phyloP scores from a whole-genome alignment of 2,888 invertebrate species.

The Hirtodrosophila histrioides region DNA sequence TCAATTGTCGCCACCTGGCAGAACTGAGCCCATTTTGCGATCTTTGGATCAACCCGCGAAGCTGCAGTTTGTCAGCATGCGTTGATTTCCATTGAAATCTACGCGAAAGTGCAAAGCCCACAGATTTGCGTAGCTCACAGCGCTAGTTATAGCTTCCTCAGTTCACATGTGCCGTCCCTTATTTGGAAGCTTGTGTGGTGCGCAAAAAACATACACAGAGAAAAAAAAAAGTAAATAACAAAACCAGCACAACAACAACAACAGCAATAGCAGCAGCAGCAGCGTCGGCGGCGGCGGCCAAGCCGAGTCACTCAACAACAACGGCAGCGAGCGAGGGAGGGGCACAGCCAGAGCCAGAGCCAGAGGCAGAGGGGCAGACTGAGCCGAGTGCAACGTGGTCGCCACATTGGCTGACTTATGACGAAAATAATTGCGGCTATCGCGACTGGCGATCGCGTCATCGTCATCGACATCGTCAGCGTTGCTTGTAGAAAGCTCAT shows the following conservation, averaged over 20 bases:
- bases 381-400: slow-evolving; percentile 64
- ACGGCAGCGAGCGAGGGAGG: neutral
- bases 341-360: neutral
- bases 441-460: slow-evolving; percentile 76
- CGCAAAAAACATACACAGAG: slow-evolving; percentile 37
- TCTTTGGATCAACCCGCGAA: slow-evolving; percentile 57
- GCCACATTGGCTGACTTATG: slow-evolving; percentile 81
- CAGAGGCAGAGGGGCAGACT: neutral
- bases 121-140: slow-evolving; percentile 81
- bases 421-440: slow-evolving; percentile 78
- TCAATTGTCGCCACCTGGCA: slow-evolving; percentile 68
- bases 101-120: slow-evolving; percentile 80
- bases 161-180: slow-evolving; percentile 84
- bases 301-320: slow-evolving; percentile 34
- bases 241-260: slow-evolving; percentile 58
- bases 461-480: slow-evolving; percentile 59
- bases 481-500: slow-evolving; percentile 60
- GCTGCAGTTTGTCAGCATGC: slow-evolving; percentile 70
- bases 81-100: slow-evolving; percentile 74
- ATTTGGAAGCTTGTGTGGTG: slow-evolving; percentile 84
- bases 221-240: slow-evolving; percentile 34
- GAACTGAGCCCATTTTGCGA: slow-evolving; percentile 70
- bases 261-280: slow-evolving; percentile 18
- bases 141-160: slow-evolving; percentile 83
- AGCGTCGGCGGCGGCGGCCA: slow-evolving; percentile 41